phyloP scores from a whole-genome alignment of 2,888 invertebrate genomes.

The Lithophane semibrunnea region DNA sequence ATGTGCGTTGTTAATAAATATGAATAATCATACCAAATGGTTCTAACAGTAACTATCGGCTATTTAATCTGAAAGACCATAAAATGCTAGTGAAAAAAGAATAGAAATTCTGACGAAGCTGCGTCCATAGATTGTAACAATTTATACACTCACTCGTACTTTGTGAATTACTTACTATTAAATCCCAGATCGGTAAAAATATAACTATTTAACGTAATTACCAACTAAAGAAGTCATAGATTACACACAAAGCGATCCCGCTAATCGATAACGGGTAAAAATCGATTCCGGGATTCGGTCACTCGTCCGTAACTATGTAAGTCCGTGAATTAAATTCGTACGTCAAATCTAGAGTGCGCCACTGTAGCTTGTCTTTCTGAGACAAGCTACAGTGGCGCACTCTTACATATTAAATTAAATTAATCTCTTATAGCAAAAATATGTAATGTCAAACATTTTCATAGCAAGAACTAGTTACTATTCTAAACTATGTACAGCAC shows the following conservation, averaged over 20 bases:
- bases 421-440: slow-evolving; percentile 31
- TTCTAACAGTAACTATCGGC: neutral
- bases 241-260: slow-evolving; percentile 37
- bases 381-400: too few species aligned
- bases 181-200: slow-evolving; percentile 62
- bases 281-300: slow-evolving; percentile 31
- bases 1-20: slow-evolving; percentile 5
- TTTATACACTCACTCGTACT: slow-evolving; percentile 1
- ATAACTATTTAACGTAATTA: slow-evolving; percentile 62
- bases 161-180: slow-evolving; percentile 31
- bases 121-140: slow-evolving; percentile 32
- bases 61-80: neutral
- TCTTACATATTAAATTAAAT: slow-evolving; percentile 46
- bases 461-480: slow-evolving; percentile 38
- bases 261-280: neutral
- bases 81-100: neutral
- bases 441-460: slow-evolving; percentile 41
- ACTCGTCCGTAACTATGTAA: slow-evolving; percentile 18
- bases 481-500: slow-evolving; percentile 17
- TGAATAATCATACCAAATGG: neutral
- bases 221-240: slow-evolving; percentile 41
- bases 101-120: slow-evolving; percentile 28
- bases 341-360: slow-evolving; percentile 33
- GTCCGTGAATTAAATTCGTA: slow-evolving; percentile 48
- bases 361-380: slow-evolving; percentile 29